Conservation (phyloP, 2,797 vertebrate genomes). For the Pteronotus mesoamericanus region DNA sequence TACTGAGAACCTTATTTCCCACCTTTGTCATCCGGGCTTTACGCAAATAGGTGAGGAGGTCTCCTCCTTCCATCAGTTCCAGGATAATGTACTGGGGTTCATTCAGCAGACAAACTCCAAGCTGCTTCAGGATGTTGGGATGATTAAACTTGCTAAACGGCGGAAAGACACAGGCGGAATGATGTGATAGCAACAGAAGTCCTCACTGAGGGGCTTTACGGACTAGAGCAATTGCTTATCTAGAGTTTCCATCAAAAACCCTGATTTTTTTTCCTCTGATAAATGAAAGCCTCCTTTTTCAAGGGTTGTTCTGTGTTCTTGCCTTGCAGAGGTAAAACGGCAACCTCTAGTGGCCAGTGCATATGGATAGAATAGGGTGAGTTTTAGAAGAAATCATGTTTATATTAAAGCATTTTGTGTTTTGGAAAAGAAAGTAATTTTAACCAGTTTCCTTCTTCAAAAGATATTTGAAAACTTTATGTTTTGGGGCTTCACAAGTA, state of each 20-base stretch:
- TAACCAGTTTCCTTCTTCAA: background rate
- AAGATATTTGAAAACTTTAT: background rate
- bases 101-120: slow-evolving; percentile 82
- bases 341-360: slow-evolving; percentile 78
- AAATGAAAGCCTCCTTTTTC: background rate
- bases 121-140: slow-evolving; percentile 84
- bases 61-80: slow-evolving; percentile 87
- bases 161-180: slow-evolving; percentile 28
- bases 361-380: background rate
- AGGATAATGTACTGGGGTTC: slow-evolving; percentile 86
- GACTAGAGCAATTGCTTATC: background rate
- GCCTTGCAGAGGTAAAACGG: slow-evolving; percentile 43
- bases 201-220: background rate
- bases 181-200: rapidly evolving
- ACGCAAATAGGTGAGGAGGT: slow-evolving; percentile 83
- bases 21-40: slow-evolving; percentile 80
- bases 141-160: slow-evolving; percentile 84
- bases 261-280: background rate
- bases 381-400: background rate
- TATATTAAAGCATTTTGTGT: background rate
- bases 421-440: slow-evolving; percentile 27
- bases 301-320: background rate
- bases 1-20: background rate
- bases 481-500: background rate
- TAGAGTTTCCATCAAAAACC: background rate